phyloP scores from a whole-genome alignment of 2,888 invertebrate species.

The Parelbella ahira region DNA sequence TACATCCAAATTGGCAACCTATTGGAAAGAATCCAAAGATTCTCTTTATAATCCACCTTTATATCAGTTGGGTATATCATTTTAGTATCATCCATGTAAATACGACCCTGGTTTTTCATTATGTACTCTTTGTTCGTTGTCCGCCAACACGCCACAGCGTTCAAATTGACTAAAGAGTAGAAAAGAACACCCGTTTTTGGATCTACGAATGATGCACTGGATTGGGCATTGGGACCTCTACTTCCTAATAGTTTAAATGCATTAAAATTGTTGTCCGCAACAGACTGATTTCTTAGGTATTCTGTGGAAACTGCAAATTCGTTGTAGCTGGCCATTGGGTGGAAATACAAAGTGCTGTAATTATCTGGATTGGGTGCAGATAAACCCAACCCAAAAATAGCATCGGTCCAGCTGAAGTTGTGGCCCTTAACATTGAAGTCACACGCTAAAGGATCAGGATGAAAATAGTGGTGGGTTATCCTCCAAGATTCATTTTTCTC shows the following conservation, averaged over 20 bases:
- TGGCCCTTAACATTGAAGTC: conserved; percentile 86
- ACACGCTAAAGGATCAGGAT: conserved; percentile 86
- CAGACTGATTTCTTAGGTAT: conserved; percentile 81
- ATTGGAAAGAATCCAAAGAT: conserved; percentile 87
- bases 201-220: conserved; percentile 86
- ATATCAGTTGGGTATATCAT: conserved; percentile 90
- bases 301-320: conserved; percentile 88
- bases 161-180: conserved; percentile 86
- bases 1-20: conserved; percentile 87
- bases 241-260: conserved; percentile 85
- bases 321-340: conserved; percentile 87
- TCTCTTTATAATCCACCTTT: conserved; percentile 86
- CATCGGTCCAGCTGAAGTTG: conserved; percentile 88
- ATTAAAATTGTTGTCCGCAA: conserved; percentile 79
- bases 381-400: conserved; percentile 87
- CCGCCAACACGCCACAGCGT: conserved; percentile 89
- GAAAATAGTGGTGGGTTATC: conserved; percentile 85
- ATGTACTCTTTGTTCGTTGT: conserved; percentile 84
- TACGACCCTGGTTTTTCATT: conserved; percentile 85
- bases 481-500: conserved; percentile 86
- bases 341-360: conserved; percentile 88
- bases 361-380: conserved; percentile 83
- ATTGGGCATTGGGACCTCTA: conserved; percentile 86
- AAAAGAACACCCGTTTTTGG: conserved; percentile 86
- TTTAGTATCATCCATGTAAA: conserved; percentile 85